Conservation (phyloP, 2,888 invertebrate species). For the Marasmarcha lunaedactyla region DNA sequence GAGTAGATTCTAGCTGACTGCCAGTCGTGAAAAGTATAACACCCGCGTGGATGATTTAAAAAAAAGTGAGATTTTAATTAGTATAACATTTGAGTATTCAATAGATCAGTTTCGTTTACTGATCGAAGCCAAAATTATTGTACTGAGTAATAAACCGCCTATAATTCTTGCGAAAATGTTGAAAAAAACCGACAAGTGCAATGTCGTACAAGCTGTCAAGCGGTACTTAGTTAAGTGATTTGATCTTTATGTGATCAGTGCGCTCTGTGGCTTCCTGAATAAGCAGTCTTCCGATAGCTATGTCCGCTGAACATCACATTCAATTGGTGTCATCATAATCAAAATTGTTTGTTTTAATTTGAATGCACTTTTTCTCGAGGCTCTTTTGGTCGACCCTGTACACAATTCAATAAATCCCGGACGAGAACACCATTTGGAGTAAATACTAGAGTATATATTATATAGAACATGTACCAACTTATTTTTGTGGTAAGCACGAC, state of each 20-base stretch:
- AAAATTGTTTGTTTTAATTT: constrained; percentile 22
- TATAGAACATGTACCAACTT: neutral
- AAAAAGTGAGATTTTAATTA: constrained; percentile 41
- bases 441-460: constrained; percentile 23
- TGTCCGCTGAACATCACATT: constrained; percentile 61
- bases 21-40: constrained; percentile 22
- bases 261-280: constrained; percentile 66
- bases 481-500: constrained; percentile 35
- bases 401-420: no score
- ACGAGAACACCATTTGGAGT: constrained; percentile 9
- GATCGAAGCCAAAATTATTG: constrained; percentile 63
- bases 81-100: constrained; percentile 43
- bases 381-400: neutral
- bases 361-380: constrained; percentile 16
- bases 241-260: constrained; percentile 50
- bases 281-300: constrained; percentile 68
- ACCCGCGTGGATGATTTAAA: constrained; percentile 28
- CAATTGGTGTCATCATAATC: constrained; percentile 43
- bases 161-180: constrained; percentile 50
- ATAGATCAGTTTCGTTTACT: constrained; percentile 48
- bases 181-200: constrained; percentile 48
- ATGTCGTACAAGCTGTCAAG: constrained; percentile 46
- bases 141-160: constrained; percentile 63
- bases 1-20: constrained; percentile 27
- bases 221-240: constrained; percentile 55